Evolutionary conservation across 2,888 invertebrate genomes (phyloP), one percentile per base, ranked within the genome.

Genomic region (Stramonita haemastoma): DNA sequence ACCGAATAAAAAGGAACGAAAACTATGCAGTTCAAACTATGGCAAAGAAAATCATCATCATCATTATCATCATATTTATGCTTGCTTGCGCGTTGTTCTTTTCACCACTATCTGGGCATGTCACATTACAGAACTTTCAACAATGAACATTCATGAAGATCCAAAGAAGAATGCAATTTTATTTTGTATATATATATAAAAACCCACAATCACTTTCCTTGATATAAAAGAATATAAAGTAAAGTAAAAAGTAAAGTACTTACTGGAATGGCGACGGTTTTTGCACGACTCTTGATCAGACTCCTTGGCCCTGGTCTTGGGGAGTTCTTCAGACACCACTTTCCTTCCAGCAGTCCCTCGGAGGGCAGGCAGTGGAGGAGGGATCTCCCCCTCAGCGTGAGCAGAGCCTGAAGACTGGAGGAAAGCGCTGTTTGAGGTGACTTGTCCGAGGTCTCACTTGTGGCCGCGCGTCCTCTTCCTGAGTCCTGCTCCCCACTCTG

Each of bases 261-360:
- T 83, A 83, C 81, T 46, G 81, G n/a, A 22, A 46, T 36, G 81
- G 22, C 81, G 81, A n/a, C 46, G 81, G 46, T 29, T 83, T 26
- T 83, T 70, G 11, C 22, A 19, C 1, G 70, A 73, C 11, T 34
- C 36, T 26, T 32, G 26, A n/a, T 70, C 22, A 11, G 29, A 11
- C 26, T 26, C 36, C 26, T 36, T 36, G n/a, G n/a, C 73, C 36
- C 36, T 34, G 36, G 26, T 87, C 70, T 36, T 34, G 1, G 73
- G 66, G 36, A 70, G 36, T 22, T 70, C 77, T 56, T 56, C 56
- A 46, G 56, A 36, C 22, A 34, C 36, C 34, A 66, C 81, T 60
- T 57, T 83, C 26, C 81, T 46, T 36, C 29, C 46, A 26, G 22
- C 81, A 83, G 36, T 19, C 22, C 81, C 26, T 8, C 29, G 73